Conservation (phyloP, 2,888 invertebrate genomes). For the Urechis unicinctus region DNA sequence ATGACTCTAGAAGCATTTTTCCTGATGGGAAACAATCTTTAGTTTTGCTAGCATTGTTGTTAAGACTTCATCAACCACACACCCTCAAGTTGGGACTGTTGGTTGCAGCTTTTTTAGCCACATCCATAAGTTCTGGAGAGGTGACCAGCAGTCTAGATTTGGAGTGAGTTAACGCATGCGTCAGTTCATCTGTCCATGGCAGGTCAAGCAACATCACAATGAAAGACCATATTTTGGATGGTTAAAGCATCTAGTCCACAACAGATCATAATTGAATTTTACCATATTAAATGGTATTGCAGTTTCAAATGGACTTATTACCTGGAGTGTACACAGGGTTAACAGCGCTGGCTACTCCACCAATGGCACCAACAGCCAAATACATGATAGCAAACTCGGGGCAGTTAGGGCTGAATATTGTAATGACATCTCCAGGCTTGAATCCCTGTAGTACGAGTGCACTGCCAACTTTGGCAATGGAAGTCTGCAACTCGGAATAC, state of each 20-base stretch:
- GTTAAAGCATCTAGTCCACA: too few species aligned
- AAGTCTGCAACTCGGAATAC: constrained; percentile 29
- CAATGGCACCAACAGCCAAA: constrained; percentile 12
- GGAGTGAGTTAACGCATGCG: constrained; percentile 9
- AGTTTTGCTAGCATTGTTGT: too few species aligned
- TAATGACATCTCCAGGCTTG: constrained; percentile 40
- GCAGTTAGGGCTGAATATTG: constrained; percentile 35
- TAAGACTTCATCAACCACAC: too few species aligned
- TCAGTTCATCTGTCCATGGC: constrained; percentile 12
- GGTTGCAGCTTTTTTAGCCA: constrained; percentile 8
- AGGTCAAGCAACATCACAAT: neutral
- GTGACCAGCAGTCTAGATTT: constrained; percentile 10
- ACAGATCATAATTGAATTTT: too few species aligned
- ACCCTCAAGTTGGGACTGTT: constrained; percentile 6
- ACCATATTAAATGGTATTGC: too few species aligned
- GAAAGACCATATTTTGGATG: too few species aligned
- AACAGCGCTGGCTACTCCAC: constrained; percentile 17
- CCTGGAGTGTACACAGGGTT: constrained; percentile 16
- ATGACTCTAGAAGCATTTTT: too few species aligned
- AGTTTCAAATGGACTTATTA: too few species aligned
- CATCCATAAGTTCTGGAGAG: neutral
- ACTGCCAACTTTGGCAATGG: constrained; percentile 30
- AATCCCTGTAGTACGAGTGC: constrained; percentile 33
- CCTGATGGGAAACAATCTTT: too few species aligned
- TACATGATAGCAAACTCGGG: constrained; percentile 38